A percentile compares a stretch with the other conserved stretches of the same genome.
Evolutionary conservation across 2,113 vertebrate species (phyloP).

Genomic region (Larimichthys crocea): DNA sequence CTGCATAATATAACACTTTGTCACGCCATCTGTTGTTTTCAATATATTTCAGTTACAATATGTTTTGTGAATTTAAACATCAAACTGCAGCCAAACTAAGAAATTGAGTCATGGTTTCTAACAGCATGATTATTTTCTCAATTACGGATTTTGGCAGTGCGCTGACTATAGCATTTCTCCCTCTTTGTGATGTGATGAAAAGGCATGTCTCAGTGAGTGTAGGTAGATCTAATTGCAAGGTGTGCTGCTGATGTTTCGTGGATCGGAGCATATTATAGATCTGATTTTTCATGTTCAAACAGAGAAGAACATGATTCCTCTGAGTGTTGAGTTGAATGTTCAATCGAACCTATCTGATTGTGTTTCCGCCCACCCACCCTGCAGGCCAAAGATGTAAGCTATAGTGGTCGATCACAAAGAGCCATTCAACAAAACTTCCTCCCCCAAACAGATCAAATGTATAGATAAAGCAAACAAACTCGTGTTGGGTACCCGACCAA

Average conservation of each 20-base stretch:
- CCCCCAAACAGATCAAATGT: constrained; percentile 67
- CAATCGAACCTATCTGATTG: constrained; percentile 51
- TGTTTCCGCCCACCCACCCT: constrained; percentile 63
- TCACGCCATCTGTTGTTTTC: constrained; percentile 68
- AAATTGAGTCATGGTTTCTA: constrained; percentile 45
- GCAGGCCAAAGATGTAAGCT: constrained; percentile 54
- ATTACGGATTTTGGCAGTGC: constrained; percentile 40
- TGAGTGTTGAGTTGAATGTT: constrained; percentile 18
- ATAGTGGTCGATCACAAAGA: constrained; percentile 68
- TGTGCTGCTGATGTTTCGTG: constrained; percentile 7
- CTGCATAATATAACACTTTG: constrained; percentile 57
- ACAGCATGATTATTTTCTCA: constrained; percentile 25
- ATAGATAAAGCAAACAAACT: constrained; percentile 70
- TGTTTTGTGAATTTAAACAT: constrained; percentile 48
- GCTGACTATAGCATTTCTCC: constrained; percentile 2
- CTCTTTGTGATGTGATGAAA: constrained; percentile 35
- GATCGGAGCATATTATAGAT: constrained; percentile 21
- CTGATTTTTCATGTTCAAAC: constrained; percentile 37
- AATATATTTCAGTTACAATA: constrained; percentile 63
- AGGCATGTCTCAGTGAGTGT: neutral
- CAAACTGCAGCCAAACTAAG: constrained; percentile 45
- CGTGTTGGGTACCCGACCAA: constrained; percentile 29
- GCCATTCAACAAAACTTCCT: constrained; percentile 62
- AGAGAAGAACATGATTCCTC: constrained; percentile 31
- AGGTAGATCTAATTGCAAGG: constrained; percentile 27